Conservation (phyloP, 2,113 vertebrate species). For the Dasyurus viverrinus region DNA sequence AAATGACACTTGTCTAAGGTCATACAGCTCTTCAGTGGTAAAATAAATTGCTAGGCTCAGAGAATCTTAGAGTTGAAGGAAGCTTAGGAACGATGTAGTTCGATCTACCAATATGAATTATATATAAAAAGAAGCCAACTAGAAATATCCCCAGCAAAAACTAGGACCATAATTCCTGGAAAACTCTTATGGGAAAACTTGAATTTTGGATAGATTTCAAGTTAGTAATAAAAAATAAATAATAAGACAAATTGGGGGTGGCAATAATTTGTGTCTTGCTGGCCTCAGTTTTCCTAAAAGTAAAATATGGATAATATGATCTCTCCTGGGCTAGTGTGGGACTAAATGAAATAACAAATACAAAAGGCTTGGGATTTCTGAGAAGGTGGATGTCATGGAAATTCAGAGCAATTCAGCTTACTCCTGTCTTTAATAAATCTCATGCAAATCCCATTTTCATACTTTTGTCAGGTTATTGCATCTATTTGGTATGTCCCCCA, state of each 20-base stretch:
- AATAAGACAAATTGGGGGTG: background rate
- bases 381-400: background rate
- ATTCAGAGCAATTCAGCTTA: background rate
- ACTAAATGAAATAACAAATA: background rate
- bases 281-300: background rate
- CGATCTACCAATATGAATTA: no score
- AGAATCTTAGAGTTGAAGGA: background rate
- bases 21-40: background rate
- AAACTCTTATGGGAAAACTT: background rate
- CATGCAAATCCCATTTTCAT: background rate
- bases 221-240: background rate
- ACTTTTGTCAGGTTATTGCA: background rate
- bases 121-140: no score
- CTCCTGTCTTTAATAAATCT: background rate
- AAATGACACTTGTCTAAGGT: background rate
- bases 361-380: background rate
- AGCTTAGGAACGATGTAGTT: background rate
- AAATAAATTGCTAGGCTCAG: background rate
- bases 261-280: background rate
- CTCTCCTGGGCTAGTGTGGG: background rate
- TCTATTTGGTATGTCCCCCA: background rate
- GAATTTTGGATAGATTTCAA: background rate
- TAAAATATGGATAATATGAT: background rate
- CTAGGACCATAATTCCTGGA: background rate
- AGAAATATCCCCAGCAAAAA: background rate